Percentiles rank a stretch among this genome's conserved stretches.
phyloP scores from a whole-genome alignment of 1,140 invertebrate species.

The Tetramorium parvispinum region DNA sequence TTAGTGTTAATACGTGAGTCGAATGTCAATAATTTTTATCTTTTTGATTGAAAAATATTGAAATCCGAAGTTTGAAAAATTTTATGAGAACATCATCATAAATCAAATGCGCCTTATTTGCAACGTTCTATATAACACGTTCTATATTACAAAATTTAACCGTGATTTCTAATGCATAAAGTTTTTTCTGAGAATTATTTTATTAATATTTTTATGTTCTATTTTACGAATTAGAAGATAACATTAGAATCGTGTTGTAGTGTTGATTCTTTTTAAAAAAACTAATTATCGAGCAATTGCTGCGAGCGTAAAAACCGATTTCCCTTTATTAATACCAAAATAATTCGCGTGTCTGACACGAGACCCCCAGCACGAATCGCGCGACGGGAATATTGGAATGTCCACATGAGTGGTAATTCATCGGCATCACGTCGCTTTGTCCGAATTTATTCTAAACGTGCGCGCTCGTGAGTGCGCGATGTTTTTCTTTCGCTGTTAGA shows the following conservation, averaged over 20 bases:
- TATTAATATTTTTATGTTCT: not conserved
- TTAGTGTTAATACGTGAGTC: too few relatives aligned
- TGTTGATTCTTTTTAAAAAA: not conserved
- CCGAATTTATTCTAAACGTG: slow-evolving; percentile 34
- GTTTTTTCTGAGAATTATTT: not conserved
- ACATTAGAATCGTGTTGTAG: not conserved
- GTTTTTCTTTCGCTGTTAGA: slow-evolving; percentile 31
- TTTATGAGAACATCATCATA: not conserved
- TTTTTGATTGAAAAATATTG: not conserved
- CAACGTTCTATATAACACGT: not conserved
- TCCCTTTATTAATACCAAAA: not conserved
- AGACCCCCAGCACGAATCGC: not conserved
- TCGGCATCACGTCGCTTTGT: not conserved
- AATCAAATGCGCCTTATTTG: not conserved
- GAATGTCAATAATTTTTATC: not conserved
- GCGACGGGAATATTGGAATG: not conserved
- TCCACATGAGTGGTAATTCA: not conserved
- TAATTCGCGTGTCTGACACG: not conserved
- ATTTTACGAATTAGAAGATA: not conserved
- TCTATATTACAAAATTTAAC: not conserved
- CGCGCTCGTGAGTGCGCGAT: not conserved
- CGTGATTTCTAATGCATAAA: not conserved
- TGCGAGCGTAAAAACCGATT: not conserved
- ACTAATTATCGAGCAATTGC: not conserved
- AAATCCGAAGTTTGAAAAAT: not conserved